phyloP scores from a whole-genome alignment of 2,113 vertebrate genomes.

The Lepisosteus osseus region DNA sequence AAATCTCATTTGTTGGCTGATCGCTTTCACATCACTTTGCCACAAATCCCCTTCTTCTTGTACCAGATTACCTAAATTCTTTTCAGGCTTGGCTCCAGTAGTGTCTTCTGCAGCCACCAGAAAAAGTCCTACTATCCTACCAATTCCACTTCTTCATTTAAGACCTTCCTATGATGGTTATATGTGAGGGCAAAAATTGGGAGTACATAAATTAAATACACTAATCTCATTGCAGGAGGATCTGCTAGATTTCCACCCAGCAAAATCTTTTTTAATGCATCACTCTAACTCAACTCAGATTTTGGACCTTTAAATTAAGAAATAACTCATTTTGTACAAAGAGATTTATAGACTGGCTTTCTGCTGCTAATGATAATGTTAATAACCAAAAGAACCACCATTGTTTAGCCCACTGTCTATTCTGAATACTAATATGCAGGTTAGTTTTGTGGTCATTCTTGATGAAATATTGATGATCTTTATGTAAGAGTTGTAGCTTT shows the following conservation, averaged over 20 bases:
- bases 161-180: constrained; percentile 39
- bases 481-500: no score
- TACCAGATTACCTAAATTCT: constrained; percentile 16
- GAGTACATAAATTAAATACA: constrained; percentile 63
- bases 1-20: constrained; percentile 22
- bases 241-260: constrained; percentile 44
- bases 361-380: no score
- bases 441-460: no score
- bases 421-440: not conserved
- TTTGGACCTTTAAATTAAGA: constrained; percentile 41
- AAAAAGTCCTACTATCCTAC: constrained; percentile 22
- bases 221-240: constrained; percentile 67
- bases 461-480: no score
- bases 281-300: constrained; percentile 49
- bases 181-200: constrained; percentile 46
- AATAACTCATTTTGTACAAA: constrained; percentile 22
- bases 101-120: not conserved
- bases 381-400: no score
- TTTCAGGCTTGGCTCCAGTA: constrained; percentile 6
- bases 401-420: constrained; percentile 33
- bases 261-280: constrained; percentile 43
- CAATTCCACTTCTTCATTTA: constrained; percentile 43
- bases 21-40: constrained; percentile 19
- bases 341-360: constrained; percentile 30
- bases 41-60: constrained; percentile 7